phyloP scores from a whole-genome alignment of 2,113 vertebrate genomes.

The Malurus melanocephalus region DNA sequence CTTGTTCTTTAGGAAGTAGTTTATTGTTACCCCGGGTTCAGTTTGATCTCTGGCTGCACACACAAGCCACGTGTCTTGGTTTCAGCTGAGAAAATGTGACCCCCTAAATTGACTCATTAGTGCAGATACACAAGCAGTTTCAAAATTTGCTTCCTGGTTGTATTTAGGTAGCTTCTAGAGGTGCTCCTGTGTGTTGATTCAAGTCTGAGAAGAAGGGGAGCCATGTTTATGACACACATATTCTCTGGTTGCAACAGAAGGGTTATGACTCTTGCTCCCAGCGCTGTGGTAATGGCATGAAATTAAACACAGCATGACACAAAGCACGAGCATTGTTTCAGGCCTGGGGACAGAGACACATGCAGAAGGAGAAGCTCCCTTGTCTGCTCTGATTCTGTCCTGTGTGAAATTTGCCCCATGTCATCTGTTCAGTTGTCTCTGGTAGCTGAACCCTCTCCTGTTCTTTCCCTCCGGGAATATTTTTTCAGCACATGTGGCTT shows the following conservation, averaged over 20 bases:
- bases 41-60: not conserved
- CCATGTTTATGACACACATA: not conserved
- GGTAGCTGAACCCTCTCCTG: not conserved
- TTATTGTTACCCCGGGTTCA: not conserved
- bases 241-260: not conserved
- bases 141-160: not conserved
- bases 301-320: not conserved
- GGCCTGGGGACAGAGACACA: not conserved
- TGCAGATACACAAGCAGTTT: not conserved
- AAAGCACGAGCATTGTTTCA: not conserved
- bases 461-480: not conserved
- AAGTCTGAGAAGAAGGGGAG: not conserved
- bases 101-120: not conserved
- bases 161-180: not conserved
- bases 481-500: constrained; percentile 12
- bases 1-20: not conserved
- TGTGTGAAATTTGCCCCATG: not conserved
- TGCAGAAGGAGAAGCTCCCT: not conserved
- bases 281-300: not conserved
- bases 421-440: not conserved
- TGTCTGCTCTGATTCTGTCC: not conserved
- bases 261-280: not conserved
- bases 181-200: not conserved
- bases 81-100: not conserved
- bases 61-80: not conserved